Base-by-base conservation (phyloP, 2,797 vertebrate genomes). In the Sarcoramphus papa region DNA sequence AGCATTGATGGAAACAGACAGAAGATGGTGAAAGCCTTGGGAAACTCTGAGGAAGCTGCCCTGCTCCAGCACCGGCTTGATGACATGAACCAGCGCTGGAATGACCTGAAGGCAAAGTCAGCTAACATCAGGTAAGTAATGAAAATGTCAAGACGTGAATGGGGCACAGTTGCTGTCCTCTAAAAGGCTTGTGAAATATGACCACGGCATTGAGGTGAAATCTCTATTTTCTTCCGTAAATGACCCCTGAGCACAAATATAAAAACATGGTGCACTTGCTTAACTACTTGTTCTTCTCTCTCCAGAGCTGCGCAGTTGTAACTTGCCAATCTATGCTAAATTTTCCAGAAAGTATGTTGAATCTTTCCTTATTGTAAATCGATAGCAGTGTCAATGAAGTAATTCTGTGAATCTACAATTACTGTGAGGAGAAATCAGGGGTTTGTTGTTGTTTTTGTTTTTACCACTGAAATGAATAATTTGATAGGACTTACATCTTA, bases 11-110 rank as follows among this genome's bases (percentile, higher is more conserved):
- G 99, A 78, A 99, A 99, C 97, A 98, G 99, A 92, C 98, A 99
- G 73, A 99, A 99, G 97, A 99, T 99, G 99, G 99, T 99, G 93
- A 99, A 99, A 97, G 98, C 99, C 35, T 97, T 99, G 97, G 99
- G 99, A 73, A 99, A 98, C 96, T 99, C 99, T 3, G 99, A 99
- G 77, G 99, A 99, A 97, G 99, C 99, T 0, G 98, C 98, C 64
- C 98, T 99, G 90, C 99, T 99, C 67, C 99, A 99, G 69, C 99
- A 99, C 94, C 98, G 99, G 54, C 98, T 99, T 93, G 99, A 99
- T 93, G 99, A 99, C 97, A 99, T 99, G 99, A 99, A 99, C 97
- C 99, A 99, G 67, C 99, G 99, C 81, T 99, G 99, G 99, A 99
- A 98, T 7, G 99, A 99, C 90, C 98, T 99, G 85, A 99, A 99